These are phyloP conservation scores for Cladorhizidae sp. DNA, from an alignment of 37 sponge, comb jelly and placozoan species.

Conservation along the genomic window DNA sequence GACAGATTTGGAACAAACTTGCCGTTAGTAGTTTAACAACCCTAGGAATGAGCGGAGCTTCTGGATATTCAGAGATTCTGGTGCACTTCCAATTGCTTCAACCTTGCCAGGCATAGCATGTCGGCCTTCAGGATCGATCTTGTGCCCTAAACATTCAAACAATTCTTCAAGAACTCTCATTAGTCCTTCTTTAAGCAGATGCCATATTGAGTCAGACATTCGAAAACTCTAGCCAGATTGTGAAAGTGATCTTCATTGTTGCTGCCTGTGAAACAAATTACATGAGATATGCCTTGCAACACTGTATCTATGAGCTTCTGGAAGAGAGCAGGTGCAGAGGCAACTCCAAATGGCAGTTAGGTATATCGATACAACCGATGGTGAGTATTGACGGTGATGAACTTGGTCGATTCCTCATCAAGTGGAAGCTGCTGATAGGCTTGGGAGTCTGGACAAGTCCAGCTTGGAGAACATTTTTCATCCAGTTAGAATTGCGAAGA, in stretches of 20 bases:
- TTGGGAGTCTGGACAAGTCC: no score
- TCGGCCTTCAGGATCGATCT: neutral
- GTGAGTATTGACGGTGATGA: no score
- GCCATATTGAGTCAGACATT: conserved; percentile 14
- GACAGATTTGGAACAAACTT: conserved; percentile 22
- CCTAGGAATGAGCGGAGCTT: conserved; percentile 31
- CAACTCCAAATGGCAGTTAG: conserved; percentile 4
- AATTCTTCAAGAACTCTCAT: neutral
- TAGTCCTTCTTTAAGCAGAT: conserved; percentile 5
- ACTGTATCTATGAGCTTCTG: conserved; percentile 39
- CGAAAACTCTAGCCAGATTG: conserved; percentile 22
- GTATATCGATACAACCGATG: neutral
- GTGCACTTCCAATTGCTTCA: conserved; percentile 14
- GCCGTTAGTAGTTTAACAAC: conserved; percentile 21
- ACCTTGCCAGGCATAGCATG: neutral
- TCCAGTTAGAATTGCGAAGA: no score
- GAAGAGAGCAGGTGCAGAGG: conserved; percentile 30
- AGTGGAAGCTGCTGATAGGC: no score
- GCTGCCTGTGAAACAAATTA: conserved; percentile 32
- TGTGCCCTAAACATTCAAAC: conserved; percentile 32
- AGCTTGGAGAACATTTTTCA: no score
- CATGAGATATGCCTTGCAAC: conserved; percentile 27
- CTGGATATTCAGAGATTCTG: conserved; percentile 23
- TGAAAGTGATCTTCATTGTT: conserved; percentile 19
- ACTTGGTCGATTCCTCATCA: no score